phyloP scores from a whole-genome alignment of 2,797 vertebrate species.

The Bovichtus diacanthus region DNA sequence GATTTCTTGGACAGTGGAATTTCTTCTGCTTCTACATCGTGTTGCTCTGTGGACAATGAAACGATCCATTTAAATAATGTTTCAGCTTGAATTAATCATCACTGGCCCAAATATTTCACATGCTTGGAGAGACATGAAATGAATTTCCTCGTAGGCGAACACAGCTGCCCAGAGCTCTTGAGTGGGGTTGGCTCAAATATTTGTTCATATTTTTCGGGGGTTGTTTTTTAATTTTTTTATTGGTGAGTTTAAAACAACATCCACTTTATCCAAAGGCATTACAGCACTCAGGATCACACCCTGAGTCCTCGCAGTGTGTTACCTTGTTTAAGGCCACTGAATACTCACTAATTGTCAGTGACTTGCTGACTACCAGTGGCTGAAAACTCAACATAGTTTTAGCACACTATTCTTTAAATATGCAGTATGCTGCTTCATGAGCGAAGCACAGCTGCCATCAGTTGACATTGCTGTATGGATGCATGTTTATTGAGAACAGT shows the following conservation, averaged over 20 bases:
- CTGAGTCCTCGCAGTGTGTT: not conserved
- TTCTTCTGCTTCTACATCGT: conserved; percentile 8
- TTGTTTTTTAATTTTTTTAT: conserved; percentile 1
- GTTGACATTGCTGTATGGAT: conserved; percentile 18
- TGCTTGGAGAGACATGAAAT: conserved; percentile 50
- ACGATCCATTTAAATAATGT: conserved; percentile 47
- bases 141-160: conserved; percentile 35
- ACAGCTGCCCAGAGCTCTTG: conserved; percentile 23
- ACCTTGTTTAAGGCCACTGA: not conserved
- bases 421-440: conserved; percentile 26
- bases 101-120: conserved; percentile 49
- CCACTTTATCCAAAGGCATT: not conserved
- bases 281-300: conserved; percentile 1
- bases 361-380: conserved; percentile 18
- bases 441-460: conserved; percentile 7
- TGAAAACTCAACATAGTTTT: conserved; percentile 3
- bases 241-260: not conserved
- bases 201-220: conserved; percentile 22
- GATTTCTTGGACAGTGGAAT: not conserved
- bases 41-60: conserved; percentile 35
- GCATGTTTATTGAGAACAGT: conserved; percentile 61
- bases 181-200: conserved; percentile 14
- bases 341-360: conserved; percentile 15
- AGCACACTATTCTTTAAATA: conserved; percentile 16
- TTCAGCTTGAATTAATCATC: conserved; percentile 59